phyloP scores from a whole-genome alignment of 2,113 vertebrate species.

The Rhadina sibilatrix region DNA sequence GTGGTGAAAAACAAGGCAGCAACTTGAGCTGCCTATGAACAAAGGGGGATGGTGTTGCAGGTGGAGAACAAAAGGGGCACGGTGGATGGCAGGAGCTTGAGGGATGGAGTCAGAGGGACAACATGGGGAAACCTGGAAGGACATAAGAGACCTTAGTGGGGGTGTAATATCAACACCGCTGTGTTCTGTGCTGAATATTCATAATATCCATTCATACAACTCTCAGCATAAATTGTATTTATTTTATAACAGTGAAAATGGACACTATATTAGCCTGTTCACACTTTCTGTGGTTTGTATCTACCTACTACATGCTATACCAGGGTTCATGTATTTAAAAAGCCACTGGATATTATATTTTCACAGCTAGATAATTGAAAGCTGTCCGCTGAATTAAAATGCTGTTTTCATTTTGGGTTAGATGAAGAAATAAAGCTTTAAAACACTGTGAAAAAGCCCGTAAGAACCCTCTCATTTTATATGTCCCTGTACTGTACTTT shows the following conservation, averaged over 20 bases:
- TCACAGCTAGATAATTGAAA: neutral
- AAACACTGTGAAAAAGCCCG: neutral
- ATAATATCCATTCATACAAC: neutral
- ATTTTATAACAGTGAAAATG: neutral
- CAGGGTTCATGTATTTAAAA: neutral
- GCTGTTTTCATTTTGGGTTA: neutral
- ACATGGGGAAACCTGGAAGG: neutral
- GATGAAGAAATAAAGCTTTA: neutral
- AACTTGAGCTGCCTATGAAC: neutral
- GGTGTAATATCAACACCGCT: neutral
- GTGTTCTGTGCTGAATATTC: neutral
- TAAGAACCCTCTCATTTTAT: neutral
- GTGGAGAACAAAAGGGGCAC: neutral
- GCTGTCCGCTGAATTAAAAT: neutral
- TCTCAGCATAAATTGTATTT: neutral
- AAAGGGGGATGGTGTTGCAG: neutral
- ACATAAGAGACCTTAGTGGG: neutral
- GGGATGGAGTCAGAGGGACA: neutral
- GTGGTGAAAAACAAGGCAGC: constrained; percentile 34
- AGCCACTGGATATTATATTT: neutral
- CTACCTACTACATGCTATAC: neutral
- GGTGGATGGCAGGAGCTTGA: neutral
- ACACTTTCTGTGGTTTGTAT: neutral
- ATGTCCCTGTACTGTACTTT: neutral
- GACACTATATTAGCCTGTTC: neutral